Evolutionary conservation across 37 sponge, comb jelly and placozoan species (phyloP).

Genomic region (Chondrilla cf. caribensis): DNA sequence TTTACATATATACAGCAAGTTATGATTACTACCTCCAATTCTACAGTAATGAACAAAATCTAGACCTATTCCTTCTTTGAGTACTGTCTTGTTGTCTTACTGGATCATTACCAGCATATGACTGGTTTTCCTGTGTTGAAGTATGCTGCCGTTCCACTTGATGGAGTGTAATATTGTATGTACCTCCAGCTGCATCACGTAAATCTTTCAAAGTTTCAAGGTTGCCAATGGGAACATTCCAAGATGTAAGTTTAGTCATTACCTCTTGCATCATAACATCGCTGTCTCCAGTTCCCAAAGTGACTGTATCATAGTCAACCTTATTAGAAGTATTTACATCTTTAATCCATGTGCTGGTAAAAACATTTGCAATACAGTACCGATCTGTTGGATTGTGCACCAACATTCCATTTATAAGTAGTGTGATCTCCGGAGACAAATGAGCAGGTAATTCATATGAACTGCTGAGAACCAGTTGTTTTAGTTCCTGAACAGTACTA

Average conservation of each 20-base stretch:
- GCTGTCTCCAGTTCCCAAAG: neutral
- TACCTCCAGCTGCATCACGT: slow-evolving; percentile 3
- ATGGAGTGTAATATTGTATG: neutral
- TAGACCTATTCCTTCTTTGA: no score
- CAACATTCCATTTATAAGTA: slow-evolving; percentile 43
- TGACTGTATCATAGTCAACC: neutral
- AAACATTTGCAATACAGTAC: neutral
- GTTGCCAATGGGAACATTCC: slow-evolving; percentile 23
- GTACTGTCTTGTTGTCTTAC: no score
- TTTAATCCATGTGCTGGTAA: slow-evolving; percentile 27
- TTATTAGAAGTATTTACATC: neutral
- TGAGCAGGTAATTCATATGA: slow-evolving; percentile 47
- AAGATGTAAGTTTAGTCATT: neutral
- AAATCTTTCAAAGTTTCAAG: neutral
- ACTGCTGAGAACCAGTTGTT: slow-evolving; percentile 61
- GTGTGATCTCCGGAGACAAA: slow-evolving; percentile 7
- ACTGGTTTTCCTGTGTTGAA: neutral
- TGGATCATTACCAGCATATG: neutral
- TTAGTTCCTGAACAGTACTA: slow-evolving; percentile 54
- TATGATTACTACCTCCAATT: no score
- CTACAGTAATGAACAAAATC: no score
- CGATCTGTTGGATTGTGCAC: slow-evolving; percentile 25
- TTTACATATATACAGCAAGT: no score
- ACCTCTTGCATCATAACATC: slow-evolving; percentile 11
- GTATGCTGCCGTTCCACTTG: neutral